Percentiles rank a stretch among this genome's conserved stretches.
Conservation (phyloP, 2,888 invertebrate species). For the Drosophila pseudotakahashii region DNA sequence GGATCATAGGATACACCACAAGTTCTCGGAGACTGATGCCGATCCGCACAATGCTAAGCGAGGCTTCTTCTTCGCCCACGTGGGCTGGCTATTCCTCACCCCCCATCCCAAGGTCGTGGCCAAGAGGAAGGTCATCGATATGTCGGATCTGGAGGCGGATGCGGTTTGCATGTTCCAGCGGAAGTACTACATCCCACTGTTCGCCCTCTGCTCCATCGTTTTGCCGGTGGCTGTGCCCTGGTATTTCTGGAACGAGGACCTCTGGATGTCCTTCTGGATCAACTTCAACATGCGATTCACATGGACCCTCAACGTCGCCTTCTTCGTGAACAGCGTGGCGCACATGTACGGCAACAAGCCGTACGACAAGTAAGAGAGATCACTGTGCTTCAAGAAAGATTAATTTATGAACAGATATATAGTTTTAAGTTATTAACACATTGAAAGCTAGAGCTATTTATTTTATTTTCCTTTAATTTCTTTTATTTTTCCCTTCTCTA, state of each 20-base stretch:
- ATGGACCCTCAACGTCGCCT: conserved; percentile 94
- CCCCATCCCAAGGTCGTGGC: conserved; percentile 92
- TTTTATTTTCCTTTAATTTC: background rate
- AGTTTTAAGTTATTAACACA: background rate
- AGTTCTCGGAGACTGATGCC: conserved; percentile 93
- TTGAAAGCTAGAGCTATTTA: too few species aligned
- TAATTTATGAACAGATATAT: background rate
- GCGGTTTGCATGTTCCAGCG: conserved; percentile 91
- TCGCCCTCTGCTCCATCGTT: conserved; percentile 88
- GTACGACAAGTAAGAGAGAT: conserved; percentile 90
- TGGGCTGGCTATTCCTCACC: conserved; percentile 95
- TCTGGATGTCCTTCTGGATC: conserved; percentile 92
- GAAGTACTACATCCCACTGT: conserved; percentile 90
- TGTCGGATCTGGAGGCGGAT: conserved; percentile 90
- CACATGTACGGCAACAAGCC: conserved; percentile 97
- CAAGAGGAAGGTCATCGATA: conserved; percentile 88
- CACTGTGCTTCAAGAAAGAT: background rate
- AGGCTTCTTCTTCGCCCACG: conserved; percentile 96
- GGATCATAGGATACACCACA: conserved; percentile 95
- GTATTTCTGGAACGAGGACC: conserved; percentile 92
- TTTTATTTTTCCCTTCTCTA: background rate
- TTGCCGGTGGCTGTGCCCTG: conserved; percentile 92
- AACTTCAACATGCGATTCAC: conserved; percentile 93
- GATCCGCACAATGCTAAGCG: conserved; percentile 90
- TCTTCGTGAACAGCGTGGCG: conserved; percentile 97